These are phyloP conservation scores for Phaethon lepturus DNA, from an alignment of 2,113 vertebrate species.

Conservation along the genomic window DNA sequence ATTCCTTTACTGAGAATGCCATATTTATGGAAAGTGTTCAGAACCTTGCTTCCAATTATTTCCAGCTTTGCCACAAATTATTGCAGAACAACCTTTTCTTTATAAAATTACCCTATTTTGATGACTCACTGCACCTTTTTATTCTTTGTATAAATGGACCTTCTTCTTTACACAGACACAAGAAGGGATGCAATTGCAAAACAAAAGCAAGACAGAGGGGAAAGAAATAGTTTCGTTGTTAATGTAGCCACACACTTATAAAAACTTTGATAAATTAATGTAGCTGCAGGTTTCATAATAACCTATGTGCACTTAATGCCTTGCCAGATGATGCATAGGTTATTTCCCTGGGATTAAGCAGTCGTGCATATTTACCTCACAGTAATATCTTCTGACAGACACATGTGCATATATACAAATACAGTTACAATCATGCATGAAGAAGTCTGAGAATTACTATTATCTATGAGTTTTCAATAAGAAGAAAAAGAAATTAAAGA, in stretches of 20 bases:
- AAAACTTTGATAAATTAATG: conserved; percentile 41
- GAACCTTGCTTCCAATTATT: conserved; percentile 40
- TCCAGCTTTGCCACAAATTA: conserved; percentile 45
- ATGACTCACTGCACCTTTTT: conserved; percentile 40
- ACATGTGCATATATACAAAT: not conserved
- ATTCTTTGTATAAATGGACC: conserved; percentile 2
- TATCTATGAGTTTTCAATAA: not conserved
- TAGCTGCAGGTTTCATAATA: conserved; percentile 38
- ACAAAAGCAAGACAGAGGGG: not conserved
- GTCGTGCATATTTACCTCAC: not conserved
- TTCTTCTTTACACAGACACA: not conserved
- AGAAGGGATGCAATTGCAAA: conserved; percentile 14
- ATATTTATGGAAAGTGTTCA: conserved; percentile 52
- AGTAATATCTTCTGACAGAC: conserved; percentile 22
- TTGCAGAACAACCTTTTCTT: conserved; percentile 56
- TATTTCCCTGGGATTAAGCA: conserved; percentile 54
- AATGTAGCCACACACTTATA: not conserved
- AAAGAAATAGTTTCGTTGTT: not conserved
- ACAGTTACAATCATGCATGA: not conserved
- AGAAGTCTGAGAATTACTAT: not conserved
- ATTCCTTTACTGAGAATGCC: conserved; percentile 45
- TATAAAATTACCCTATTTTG: conserved; percentile 47
- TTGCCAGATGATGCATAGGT: conserved; percentile 23
- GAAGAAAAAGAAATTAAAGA: not conserved
- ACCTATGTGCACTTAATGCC: not conserved